These are phyloP conservation scores for Bilobella aurantiaca DNA, from an alignment of 1,140 invertebrate species.

Conservation along the genomic window DNA sequence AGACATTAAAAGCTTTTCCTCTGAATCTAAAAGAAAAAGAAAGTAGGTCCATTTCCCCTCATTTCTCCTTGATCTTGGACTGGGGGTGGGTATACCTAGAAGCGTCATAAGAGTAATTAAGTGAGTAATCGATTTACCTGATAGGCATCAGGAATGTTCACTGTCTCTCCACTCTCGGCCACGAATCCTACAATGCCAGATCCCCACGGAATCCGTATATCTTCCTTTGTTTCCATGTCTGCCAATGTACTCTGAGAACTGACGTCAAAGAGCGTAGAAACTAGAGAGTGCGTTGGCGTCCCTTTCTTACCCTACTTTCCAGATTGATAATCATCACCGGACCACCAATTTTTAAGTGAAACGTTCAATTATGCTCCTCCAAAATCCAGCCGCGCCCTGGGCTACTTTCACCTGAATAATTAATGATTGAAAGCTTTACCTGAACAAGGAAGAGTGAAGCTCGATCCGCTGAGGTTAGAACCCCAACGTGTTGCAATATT, in stretches of 20 bases:
- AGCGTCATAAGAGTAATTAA: background rate
- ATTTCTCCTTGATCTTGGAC: no score
- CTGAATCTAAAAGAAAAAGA: no score
- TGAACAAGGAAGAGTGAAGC: conserved; percentile 88
- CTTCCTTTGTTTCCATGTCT: conserved; percentile 81
- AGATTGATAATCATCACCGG: no score
- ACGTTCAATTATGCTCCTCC: no score
- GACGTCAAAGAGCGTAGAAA: conserved; percentile 89
- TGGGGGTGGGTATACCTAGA: no score
- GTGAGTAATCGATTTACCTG: conserved; percentile 50
- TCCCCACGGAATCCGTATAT: conserved; percentile 78
- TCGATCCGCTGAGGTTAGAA: conserved; percentile 78
- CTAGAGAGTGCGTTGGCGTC: conserved; percentile 52
- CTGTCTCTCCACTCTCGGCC: conserved; percentile 77
- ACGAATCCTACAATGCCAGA: conserved; percentile 85
- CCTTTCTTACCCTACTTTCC: conserved; percentile 39
- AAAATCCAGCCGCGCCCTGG: no score
- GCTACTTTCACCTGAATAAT: no score
- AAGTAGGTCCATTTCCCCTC: no score
- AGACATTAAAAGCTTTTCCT: no score
- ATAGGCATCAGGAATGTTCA: conserved; percentile 93
- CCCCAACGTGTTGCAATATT: conserved; percentile 88
- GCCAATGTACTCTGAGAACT: conserved; percentile 76
- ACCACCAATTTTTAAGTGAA: no score
- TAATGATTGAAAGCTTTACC: conserved; percentile 39